Percentiles rank a stretch among this genome's conserved stretches.
These are phyloP conservation scores for Elgaria multicarinata DNA, from an alignment of 2,113 vertebrate genomes.

Conservation along the genomic window DNA sequence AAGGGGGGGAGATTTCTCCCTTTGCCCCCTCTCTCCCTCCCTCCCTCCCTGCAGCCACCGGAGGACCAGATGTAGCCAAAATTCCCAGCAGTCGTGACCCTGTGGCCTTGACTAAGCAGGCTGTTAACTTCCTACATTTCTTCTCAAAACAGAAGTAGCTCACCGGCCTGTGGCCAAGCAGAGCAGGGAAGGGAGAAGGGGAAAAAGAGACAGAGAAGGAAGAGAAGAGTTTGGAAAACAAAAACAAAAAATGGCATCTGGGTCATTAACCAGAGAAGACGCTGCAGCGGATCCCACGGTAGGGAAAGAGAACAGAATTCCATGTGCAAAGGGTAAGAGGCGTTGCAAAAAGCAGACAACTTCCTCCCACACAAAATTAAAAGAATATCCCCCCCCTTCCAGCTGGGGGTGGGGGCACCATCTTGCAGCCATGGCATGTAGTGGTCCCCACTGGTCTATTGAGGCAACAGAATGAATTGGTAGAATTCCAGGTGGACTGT, in stretches of 20 bases:
- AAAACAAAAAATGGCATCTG: neutral
- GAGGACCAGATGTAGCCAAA: neutral
- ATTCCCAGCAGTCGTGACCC: neutral
- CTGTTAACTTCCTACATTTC: neutral
- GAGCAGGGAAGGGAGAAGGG: neutral
- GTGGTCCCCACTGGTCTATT: neutral
- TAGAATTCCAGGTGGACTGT: too few species aligned
- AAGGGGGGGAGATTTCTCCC: too few species aligned
- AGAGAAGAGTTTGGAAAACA: neutral
- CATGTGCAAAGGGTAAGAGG: neutral
- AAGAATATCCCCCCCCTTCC: neutral
- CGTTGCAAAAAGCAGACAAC: slow-evolving; percentile 15
- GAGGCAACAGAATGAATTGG: too few species aligned
- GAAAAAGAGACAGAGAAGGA: too few species aligned
- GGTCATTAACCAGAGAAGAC: neutral
- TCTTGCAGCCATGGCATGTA: slow-evolving; percentile 1
- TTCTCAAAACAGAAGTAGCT: slow-evolving; percentile 1
- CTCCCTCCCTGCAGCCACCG: too few species aligned
- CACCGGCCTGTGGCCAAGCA: neutral
- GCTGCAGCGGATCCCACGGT: fast-evolving
- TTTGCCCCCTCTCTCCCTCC: too few species aligned
- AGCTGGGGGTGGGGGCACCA: slow-evolving; percentile 42
- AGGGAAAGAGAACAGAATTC: neutral
- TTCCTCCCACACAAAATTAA: slow-evolving; percentile 59
- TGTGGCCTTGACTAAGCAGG: neutral